Evolutionary conservation across 2,888 invertebrate species (phyloP), one percentile per base, ranked within the genome.

Genomic region (Dendrolimus houi): DNA sequence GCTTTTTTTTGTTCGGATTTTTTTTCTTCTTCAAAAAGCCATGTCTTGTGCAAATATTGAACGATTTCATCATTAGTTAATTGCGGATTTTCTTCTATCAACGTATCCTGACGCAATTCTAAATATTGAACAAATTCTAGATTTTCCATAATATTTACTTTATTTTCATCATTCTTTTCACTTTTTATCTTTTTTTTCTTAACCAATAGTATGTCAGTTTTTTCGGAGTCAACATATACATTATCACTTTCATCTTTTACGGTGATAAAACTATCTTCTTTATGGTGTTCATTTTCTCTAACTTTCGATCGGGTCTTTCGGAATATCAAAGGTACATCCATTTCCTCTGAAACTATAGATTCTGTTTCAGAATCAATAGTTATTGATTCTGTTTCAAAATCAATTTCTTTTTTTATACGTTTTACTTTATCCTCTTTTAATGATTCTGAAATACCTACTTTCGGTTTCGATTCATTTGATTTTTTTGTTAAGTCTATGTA

Each of bases 81-180:
- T 55, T 92, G 83, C 1, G 93, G 92, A 68, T 92, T 82, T 66
- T 92, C 87, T 54, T 91, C 91, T 60, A 90, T 80, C 12, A 92
- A 64, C 14, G 81, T 71, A 63, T 92, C 92, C 68, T 86, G 88
- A 63, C 84, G 81, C 8, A 91, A 62, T 60, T 92, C 88, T 53
- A 89, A 74, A 71, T 91, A 92, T 60, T 91, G 79, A 10, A 91
- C 71, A 63, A 92, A 93, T 53, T 91, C 90, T 1, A 84, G 81
- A 59, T 89, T 77, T 8, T 80, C 71, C 54, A 74, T 55, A 6
- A 68, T 61, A 47, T 72, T 72, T 57, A 68, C 71, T 3, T 69
- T 61, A 47, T 72, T 72, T 57, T 68, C 71, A 17, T 60, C 60
- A 40, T 67, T 70, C 52, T 64, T 65, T 62, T 58, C 17, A 29